These are phyloP conservation scores for Netelia melanura DNA, from an alignment of 2,888 invertebrate species.

Conservation along the genomic window DNA sequence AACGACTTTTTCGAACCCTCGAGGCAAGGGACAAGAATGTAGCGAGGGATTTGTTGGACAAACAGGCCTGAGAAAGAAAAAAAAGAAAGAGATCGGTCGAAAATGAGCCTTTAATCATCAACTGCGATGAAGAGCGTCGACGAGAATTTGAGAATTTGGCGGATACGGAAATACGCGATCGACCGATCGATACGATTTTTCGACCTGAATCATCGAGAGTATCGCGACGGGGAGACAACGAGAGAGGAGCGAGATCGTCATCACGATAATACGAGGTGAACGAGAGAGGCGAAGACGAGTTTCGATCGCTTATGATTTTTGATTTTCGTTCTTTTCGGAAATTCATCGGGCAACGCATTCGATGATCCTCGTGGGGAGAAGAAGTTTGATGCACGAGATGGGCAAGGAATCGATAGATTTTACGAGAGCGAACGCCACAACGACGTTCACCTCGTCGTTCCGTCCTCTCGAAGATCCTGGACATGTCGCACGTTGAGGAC, in stretches of 20 bases:
- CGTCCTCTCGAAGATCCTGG: conserved; percentile 31
- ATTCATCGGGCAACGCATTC: conserved; percentile 2
- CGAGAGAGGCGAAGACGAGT: not conserved
- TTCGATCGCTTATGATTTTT: conserved; percentile 1
- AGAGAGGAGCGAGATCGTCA: conserved; percentile 25
- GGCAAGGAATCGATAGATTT: conserved; percentile 51
- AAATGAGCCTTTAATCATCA: conserved; percentile 36
- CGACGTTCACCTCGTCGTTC: conserved; percentile 48
- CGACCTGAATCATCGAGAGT: conserved; percentile 40
- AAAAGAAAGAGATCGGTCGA: not conserved
- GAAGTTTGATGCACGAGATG: conserved; percentile 49
- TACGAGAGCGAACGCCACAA: conserved; percentile 49
- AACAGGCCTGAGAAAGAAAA: not conserved
- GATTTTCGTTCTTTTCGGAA: not conserved
- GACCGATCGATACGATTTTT: conserved; percentile 49
- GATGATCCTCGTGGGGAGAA: conserved; percentile 29
- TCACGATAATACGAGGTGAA: conserved; percentile 52
- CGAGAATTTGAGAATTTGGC: conserved; percentile 46
- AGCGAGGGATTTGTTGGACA: not conserved
- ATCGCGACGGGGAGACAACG: conserved; percentile 26
- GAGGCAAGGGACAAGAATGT: conserved; percentile 5
- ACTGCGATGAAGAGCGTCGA: conserved; percentile 61
- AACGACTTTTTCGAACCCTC: not conserved
- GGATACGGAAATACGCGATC: conserved; percentile 36
- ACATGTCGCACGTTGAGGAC: conserved; percentile 40